Evolutionary conservation across 2,888 invertebrate species (phyloP).

Genomic region (Operophtera brumata): DNA sequence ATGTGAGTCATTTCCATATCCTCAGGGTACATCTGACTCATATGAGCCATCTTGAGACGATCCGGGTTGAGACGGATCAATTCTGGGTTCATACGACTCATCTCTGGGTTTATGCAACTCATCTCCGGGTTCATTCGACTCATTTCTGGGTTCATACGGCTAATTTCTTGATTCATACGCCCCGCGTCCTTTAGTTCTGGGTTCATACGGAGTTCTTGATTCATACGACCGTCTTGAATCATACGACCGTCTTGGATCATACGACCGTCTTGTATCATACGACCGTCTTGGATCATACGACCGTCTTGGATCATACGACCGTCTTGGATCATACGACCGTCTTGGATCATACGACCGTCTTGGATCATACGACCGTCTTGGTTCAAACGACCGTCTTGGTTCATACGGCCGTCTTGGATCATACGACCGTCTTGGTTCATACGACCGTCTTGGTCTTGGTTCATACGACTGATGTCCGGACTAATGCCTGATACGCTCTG

Average conservation of each 20-base stretch:
- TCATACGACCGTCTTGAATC: constrained; percentile 24
- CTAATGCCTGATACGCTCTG: constrained; percentile 2
- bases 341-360: background rate
- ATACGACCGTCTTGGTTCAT: constrained; percentile 11
- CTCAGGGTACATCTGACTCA: constrained; percentile 46
- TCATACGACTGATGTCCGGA: background rate
- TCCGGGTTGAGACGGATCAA: constrained; percentile 41
- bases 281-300: background rate
- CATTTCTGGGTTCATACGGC: constrained; percentile 38
- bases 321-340: constrained; percentile 18
- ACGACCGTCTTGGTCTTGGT: background rate
- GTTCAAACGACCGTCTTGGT: background rate
- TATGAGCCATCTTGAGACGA: constrained; percentile 48
- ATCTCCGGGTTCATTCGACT: constrained; percentile 34
- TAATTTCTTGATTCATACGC: constrained; percentile 20
- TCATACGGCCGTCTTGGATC: constrained; percentile 1
- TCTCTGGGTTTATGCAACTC: constrained; percentile 42
- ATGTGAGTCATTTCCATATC: constrained; percentile 41
- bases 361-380: background rate
- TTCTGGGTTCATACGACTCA: constrained; percentile 43
- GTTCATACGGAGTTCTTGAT: background rate
- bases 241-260: constrained; percentile 16
- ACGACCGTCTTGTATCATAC: background rate
- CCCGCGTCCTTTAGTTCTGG: background rate
- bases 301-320: background rate